Percentiles rank a stretch among this genome's conserved stretches.
Conservation (phyloP, 1,140 invertebrate genomes). For the Ostrea denselamellosa region DNA sequence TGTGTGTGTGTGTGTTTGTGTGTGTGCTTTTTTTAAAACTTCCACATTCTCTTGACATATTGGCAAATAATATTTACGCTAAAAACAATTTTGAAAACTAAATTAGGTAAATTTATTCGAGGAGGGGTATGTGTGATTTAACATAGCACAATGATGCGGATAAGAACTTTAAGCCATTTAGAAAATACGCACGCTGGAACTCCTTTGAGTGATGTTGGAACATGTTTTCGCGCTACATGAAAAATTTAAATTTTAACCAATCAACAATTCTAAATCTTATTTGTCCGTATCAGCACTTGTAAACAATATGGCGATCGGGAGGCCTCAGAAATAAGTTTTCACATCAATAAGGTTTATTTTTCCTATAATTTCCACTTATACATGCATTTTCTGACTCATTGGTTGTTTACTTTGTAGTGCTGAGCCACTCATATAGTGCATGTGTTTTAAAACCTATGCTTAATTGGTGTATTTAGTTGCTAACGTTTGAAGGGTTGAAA, state of each 20-base stretch:
- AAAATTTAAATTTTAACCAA: slow-evolving; percentile 19
- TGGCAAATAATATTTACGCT: no score
- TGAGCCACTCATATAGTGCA: neutral
- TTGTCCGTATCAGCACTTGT: slow-evolving; percentile 21
- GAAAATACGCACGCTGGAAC: no score
- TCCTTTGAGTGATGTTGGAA: no score
- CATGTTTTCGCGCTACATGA: neutral
- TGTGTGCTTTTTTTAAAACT: no score
- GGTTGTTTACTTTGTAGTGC: neutral
- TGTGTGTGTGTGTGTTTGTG: no score
- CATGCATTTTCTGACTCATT: neutral
- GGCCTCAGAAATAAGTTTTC: neutral
- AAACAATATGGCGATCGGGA: slow-evolving; percentile 27
- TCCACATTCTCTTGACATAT: no score
- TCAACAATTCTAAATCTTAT: neutral
- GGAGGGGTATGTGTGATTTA: no score
- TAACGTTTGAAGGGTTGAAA: neutral
- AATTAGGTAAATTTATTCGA: no score
- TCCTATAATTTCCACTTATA: neutral
- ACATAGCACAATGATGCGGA: no score
- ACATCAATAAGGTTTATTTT: slow-evolving; percentile 5
- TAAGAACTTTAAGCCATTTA: no score
- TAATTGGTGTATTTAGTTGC: neutral
- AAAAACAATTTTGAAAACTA: no score
- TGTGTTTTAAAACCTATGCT: neutral